Evolutionary conservation across 1,140 invertebrate genomes (phyloP), one percentile per base, ranked within the genome.

Genomic region (Dufourea novaeangliae): DNA sequence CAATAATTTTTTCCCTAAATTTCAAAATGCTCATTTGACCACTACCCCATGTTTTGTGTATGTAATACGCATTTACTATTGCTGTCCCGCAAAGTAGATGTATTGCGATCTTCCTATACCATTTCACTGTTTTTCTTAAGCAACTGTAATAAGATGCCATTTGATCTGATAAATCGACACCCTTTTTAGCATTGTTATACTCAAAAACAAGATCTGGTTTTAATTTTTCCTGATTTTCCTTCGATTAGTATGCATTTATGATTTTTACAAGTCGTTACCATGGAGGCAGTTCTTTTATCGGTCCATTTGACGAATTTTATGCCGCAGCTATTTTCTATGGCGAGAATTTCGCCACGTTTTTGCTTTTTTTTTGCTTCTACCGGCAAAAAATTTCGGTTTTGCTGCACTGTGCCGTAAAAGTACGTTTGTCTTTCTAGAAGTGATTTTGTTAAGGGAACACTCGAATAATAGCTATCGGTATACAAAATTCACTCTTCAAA

Each of bases 231-330:
- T 25, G n/a, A 2, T 64, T 41, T 78, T 63, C 46, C 57, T 70
- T 78, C 37, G 12, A 78, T 67, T 59, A 44, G 14, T 54, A 29
- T 41, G 20, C 37, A 77, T 17, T 37, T 68, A 56, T 69, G 66
- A 77, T 63, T 69, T 69, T 69, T 69, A 7, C 29, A 63, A 32
- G 29, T 77, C 8, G 64, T 77, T 69, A 69, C 29, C 66, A 77
- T 63, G 11, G 1, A 77, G 2, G 69, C 56, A 8, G 74, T 54
- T 77, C 57, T 77, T 39, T 77, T 63, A 32, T 77, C 56, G 25
- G 74, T 62, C 66, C 56, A 75, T 39, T 75, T 68, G 8, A 75
- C 27, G 32, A 75, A 75, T 75, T 75, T 75, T 67, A 75, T 67
- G 3, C 63, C 52, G 0, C 39, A 67, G 52, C 22, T n/a, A 68